A percentile compares a stretch with the other conserved stretches of the same genome.
These are phyloP conservation scores for Corydoras sp. DNA, from an alignment of 2,113 vertebrate genomes.

Conservation along the genomic window DNA sequence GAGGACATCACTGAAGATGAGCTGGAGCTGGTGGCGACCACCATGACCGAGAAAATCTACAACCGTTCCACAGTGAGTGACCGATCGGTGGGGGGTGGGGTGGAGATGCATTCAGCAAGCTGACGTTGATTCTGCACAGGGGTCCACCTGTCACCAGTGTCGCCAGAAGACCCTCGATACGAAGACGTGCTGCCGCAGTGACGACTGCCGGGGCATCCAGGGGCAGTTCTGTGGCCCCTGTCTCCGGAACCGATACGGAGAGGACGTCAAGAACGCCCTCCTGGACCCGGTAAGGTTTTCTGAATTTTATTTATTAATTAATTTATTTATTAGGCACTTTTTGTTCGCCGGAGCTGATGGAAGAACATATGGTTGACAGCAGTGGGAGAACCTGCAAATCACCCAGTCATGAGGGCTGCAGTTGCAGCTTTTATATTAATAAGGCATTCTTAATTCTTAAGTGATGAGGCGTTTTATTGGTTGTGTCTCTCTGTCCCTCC, in stretches of 20 bases:
- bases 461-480: too few relatives aligned
- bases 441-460: too few relatives aligned
- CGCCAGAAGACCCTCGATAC: constrained; percentile 71
- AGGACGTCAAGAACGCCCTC: constrained; percentile 64
- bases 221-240: constrained; percentile 75
- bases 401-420: too few relatives aligned
- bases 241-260: constrained; percentile 70
- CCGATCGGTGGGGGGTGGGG: not conserved
- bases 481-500: not conserved
- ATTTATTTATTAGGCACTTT: too few relatives aligned
- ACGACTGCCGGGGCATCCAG: constrained; percentile 62
- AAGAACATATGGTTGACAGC: too few relatives aligned
- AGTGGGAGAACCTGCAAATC: too few relatives aligned
- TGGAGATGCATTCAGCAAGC: not conserved
- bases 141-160: constrained; percentile 72
- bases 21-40: constrained; percentile 60
- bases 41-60: constrained; percentile 65
- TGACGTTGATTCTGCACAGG: constrained; percentile 46
- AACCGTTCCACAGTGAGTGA: constrained; percentile 56
- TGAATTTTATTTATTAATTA: too few relatives aligned
- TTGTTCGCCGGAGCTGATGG: too few relatives aligned
- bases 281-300: constrained; percentile 62
- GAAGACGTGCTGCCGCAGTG: constrained; percentile 67
- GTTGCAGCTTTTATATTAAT: too few relatives aligned
- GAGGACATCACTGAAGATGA: constrained; percentile 67